phyloP scores from a whole-genome alignment of 2,888 invertebrate species.

The Heliconius ethilla region DNA sequence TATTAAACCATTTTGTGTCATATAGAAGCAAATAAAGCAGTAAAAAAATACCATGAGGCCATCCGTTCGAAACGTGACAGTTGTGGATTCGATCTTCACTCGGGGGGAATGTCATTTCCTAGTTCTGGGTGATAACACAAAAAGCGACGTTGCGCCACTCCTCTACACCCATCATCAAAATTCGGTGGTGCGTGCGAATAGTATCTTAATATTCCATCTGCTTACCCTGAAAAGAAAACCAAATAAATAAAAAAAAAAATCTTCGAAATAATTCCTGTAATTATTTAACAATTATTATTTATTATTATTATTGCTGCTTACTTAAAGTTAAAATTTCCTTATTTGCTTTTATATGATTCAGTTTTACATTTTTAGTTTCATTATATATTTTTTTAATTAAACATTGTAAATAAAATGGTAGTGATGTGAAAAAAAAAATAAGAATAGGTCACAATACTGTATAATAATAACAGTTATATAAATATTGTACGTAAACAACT shows the following conservation, averaged over 20 bases:
- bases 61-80: too few relatives aligned
- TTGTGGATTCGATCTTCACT: too few relatives aligned
- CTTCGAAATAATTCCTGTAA: neutral
- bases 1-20: conserved; percentile 45
- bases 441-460: conserved; percentile 69
- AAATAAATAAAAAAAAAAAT: neutral
- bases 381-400: neutral
- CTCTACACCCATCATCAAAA: neutral
- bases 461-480: conserved; percentile 43
- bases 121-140: neutral
- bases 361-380: neutral
- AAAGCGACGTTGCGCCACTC: neutral
- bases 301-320: neutral
- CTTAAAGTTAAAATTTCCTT: neutral
- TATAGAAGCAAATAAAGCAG: neutral
- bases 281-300: neutral
- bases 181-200: neutral
- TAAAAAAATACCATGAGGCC: too few relatives aligned
- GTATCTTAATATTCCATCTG: neutral
- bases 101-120: too few relatives aligned
- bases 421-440: conserved; percentile 44
- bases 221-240: too few relatives aligned
- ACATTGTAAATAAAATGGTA: conserved; percentile 23
- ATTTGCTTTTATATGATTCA: conserved; percentile 1
- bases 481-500: conserved; percentile 62